phyloP scores from a whole-genome alignment of 2,888 invertebrate species.

The Mactromeris polynyma region DNA sequence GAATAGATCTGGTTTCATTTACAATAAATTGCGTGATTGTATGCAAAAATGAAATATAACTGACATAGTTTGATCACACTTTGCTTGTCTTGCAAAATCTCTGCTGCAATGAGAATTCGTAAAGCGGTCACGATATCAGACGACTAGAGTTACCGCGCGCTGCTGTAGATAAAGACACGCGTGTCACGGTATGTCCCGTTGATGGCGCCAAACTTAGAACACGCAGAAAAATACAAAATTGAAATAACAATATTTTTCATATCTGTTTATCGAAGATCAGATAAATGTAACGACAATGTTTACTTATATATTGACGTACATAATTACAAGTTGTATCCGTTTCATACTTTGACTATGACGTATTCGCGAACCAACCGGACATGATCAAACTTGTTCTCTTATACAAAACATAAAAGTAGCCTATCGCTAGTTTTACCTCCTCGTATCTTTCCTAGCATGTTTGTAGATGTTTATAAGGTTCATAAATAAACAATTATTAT shows the following conservation, averaged over 20 bases:
- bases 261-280: too few relatives aligned
- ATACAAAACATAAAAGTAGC: background rate
- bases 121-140: background rate
- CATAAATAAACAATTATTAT: too few relatives aligned
- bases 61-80: conserved; percentile 18
- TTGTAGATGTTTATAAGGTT: too few relatives aligned
- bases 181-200: background rate
- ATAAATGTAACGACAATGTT: too few relatives aligned
- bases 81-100: background rate
- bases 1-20: background rate
- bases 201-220: background rate
- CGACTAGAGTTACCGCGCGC: background rate
- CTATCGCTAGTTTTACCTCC: background rate
- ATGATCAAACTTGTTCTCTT: background rate
- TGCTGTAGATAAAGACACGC: background rate
- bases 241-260: too few relatives aligned
- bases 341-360: background rate
- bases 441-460: background rate
- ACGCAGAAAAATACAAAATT: too few relatives aligned
- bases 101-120: background rate
- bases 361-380: background rate
- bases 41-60: background rate
- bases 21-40: background rate
- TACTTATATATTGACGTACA: background rate
- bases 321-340: background rate